These are phyloP conservation scores for Brachionus sp. DNA, from an alignment of 1,140 invertebrate genomes.

Conservation along the genomic window DNA sequence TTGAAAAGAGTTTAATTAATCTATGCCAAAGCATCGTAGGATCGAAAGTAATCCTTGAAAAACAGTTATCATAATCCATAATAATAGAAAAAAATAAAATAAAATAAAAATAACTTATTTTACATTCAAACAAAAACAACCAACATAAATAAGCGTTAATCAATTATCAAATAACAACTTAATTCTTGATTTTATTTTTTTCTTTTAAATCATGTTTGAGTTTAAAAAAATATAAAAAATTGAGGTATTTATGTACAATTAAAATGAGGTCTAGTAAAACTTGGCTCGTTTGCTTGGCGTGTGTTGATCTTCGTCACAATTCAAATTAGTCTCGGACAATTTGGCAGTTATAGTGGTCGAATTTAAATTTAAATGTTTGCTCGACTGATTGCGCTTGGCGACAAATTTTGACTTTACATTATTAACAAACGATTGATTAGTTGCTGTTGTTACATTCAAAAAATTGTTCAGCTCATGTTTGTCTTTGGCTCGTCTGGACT, in stretches of 20 bases:
- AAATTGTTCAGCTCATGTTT: neutral
- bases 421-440: constrained; percentile 36
- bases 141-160: neutral
- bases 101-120: neutral
- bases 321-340: neutral
- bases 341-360: constrained; percentile 10
- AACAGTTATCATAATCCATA: too few relatives aligned
- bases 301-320: neutral
- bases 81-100: too few relatives aligned
- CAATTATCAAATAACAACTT: neutral
- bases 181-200: neutral
- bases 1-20: neutral
- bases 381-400: neutral
- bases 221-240: neutral
- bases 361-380: constrained; percentile 7
- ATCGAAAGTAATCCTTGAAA: neutral
- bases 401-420: neutral
- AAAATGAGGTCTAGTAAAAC: constrained; percentile 34
- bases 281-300: constrained; percentile 39
- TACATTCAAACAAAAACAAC: constrained; percentile 1
- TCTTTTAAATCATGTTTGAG: neutral
- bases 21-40: neutral
- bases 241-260: constrained; percentile 20
- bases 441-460: neutral
- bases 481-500: neutral